These are phyloP conservation scores for Cyprinella venusta DNA, from an alignment of 2,797 vertebrate species.

Conservation along the genomic window DNA sequence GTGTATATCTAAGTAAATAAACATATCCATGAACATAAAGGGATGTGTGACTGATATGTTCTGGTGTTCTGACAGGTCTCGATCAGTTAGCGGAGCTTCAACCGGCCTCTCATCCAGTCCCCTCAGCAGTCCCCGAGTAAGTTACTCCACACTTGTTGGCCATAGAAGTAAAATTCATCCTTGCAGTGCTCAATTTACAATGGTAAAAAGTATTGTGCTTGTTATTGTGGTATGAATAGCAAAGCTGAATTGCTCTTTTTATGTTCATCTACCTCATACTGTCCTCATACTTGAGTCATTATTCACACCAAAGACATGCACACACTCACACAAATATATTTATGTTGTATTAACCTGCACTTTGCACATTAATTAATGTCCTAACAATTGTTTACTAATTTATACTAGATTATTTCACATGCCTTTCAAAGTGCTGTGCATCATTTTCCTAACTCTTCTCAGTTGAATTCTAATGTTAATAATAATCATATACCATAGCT, in stretches of 20 bases:
- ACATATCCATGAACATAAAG: background rate
- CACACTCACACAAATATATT: slow-evolving; percentile 22
- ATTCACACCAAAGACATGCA: slow-evolving; percentile 54
- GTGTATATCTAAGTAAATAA: no score
- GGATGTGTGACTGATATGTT: slow-evolving; percentile 27
- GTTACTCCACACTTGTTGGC: slow-evolving; percentile 53
- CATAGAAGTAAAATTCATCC: background rate
- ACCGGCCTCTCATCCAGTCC: slow-evolving; percentile 87
- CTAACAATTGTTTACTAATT: slow-evolving; percentile 29
- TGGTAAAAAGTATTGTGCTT: background rate
- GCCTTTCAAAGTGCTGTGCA: slow-evolving; percentile 11
- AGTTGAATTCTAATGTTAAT: slow-evolving; percentile 56
- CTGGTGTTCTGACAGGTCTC: slow-evolving; percentile 77
- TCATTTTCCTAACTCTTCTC: slow-evolving; percentile 45
- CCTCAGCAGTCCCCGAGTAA: slow-evolving; percentile 88
- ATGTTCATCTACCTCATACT: slow-evolving; percentile 60
- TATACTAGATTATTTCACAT: slow-evolving; percentile 2
- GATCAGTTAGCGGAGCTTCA: slow-evolving; percentile 91
- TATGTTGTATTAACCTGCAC: slow-evolving; percentile 16
- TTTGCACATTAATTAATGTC: slow-evolving; percentile 22
- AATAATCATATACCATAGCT: slow-evolving; percentile 71
- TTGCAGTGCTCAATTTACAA: background rate
- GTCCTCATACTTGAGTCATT: slow-evolving; percentile 65
- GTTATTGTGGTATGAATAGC: slow-evolving; percentile 32
- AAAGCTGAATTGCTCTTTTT: slow-evolving; percentile 43